phyloP scores from a whole-genome alignment of 2,888 invertebrate genomes.

The Himalopsyche tibetana region DNA sequence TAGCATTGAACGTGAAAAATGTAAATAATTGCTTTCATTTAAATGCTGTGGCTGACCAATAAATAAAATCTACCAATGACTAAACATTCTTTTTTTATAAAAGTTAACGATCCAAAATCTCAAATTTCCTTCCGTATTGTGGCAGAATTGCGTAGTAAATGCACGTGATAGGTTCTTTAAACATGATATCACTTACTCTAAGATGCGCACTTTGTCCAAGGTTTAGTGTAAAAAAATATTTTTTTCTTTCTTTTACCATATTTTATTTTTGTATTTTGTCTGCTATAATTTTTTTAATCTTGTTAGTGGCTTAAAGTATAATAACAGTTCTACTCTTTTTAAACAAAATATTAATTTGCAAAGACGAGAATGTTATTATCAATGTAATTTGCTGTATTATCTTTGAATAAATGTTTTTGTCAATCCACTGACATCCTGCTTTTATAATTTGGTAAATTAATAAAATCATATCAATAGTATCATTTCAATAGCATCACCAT shows the following conservation, averaged over 20 bases:
- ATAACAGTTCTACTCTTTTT: too few species aligned
- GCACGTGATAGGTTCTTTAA: not conserved
- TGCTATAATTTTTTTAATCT: too few species aligned
- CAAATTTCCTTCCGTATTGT: not conserved
- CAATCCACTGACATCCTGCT: too few species aligned
- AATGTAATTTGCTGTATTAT: too few species aligned
- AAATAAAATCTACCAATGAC: not conserved
- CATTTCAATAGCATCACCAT: too few species aligned
- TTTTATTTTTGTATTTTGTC: too few species aligned
- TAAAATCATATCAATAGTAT: too few species aligned
- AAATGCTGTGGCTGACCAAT: not conserved
- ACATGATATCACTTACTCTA: not conserved
- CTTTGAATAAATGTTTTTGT: too few species aligned
- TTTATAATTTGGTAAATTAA: too few species aligned
- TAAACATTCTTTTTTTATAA: not conserved
- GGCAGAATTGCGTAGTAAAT: not conserved
- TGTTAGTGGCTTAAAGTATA: too few species aligned
- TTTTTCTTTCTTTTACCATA: not conserved
- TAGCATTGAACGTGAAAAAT: not conserved
- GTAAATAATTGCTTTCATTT: slow-evolving; percentile 15
- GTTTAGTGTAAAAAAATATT: not conserved
- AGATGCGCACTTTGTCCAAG: not conserved
- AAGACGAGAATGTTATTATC: too few species aligned
- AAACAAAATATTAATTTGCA: too few species aligned
- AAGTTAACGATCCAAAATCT: not conserved